Percentiles rank a stretch among this genome's conserved stretches.
phyloP scores from a whole-genome alignment of 2,888 invertebrate genomes.

The Dryadula phaetusa region DNA sequence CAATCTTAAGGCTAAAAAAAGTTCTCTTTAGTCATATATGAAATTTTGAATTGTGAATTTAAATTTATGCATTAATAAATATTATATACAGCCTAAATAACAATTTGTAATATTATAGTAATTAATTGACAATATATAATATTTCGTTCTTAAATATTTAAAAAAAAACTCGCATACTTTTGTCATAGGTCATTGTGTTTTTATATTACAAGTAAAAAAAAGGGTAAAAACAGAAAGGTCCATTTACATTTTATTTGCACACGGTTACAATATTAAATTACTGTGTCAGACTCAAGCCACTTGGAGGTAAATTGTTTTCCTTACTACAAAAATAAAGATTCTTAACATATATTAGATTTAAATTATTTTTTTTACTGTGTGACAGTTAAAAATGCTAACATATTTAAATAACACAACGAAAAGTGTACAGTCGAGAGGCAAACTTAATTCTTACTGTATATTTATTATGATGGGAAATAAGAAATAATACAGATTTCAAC shows the following conservation, averaged over 20 bases:
- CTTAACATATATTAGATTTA: background rate
- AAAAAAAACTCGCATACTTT: too few species aligned
- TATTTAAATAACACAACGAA: background rate
- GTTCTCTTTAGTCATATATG: too few species aligned
- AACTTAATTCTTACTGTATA: background rate
- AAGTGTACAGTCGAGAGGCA: background rate
- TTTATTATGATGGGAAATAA: too few species aligned
- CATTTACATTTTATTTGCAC: slow-evolving; percentile 40
- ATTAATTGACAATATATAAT: too few species aligned
- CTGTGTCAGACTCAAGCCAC: slow-evolving; percentile 38
- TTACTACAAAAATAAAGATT: slow-evolving; percentile 10
- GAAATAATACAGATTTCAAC: too few species aligned
- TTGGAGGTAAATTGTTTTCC: slow-evolving; percentile 40
- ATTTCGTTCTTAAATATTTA: too few species aligned
- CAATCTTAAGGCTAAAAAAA: too few species aligned
- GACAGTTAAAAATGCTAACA: background rate
- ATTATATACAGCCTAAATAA: too few species aligned
- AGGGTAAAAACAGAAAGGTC: slow-evolving; percentile 6
- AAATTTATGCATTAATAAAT: too few species aligned
- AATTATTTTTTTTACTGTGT: background rate
- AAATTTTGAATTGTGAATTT: too few species aligned
- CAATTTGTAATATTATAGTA: too few species aligned
- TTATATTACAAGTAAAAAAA: slow-evolving; percentile 6
- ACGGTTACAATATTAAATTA: slow-evolving; percentile 39
- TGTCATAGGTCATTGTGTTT: background rate